Percentiles rank a stretch among this genome's conserved stretches.
These are phyloP conservation scores for Plemyria rubiginata DNA, from an alignment of 2,888 invertebrate species.

Conservation along the genomic window DNA sequence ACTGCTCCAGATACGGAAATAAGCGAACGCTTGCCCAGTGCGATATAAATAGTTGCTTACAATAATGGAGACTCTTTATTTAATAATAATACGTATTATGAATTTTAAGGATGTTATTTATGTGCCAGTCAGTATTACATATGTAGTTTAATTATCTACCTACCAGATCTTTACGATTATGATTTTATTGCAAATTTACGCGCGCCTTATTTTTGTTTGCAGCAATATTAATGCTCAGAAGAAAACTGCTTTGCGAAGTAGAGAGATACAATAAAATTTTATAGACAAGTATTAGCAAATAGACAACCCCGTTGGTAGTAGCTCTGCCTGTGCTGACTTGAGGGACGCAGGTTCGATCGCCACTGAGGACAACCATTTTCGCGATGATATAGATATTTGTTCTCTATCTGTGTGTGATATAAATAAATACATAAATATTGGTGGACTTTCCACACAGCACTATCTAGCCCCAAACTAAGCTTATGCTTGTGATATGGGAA, in stretches of 20 bases:
- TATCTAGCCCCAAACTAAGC: no score
- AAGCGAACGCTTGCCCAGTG: conserved; percentile 46
- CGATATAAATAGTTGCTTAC: background rate
- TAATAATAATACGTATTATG: background rate
- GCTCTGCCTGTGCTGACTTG: no score
- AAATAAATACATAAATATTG: no score
- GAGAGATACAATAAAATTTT: background rate
- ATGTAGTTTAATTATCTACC: background rate
- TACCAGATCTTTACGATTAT: background rate
- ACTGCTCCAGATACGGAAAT: conserved; percentile 61
- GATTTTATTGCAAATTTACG: background rate
- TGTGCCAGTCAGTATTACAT: background rate
- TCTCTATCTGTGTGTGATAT: no score
- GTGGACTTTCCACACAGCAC: no score
- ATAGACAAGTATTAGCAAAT: background rate
- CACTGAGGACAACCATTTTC: no score
- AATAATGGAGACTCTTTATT: background rate
- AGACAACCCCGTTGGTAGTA: no score
- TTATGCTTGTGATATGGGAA: no score
- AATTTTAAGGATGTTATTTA: background rate
- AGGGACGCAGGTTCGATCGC: no score
- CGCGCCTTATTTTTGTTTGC: background rate
- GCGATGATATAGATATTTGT: no score
- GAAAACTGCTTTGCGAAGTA: background rate
- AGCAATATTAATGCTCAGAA: background rate